A percentile compares a stretch with the other conserved stretches of the same genome.
Evolutionary conservation across 2,797 vertebrate species (phyloP).

Genomic region (Cynopterus sphinx): DNA sequence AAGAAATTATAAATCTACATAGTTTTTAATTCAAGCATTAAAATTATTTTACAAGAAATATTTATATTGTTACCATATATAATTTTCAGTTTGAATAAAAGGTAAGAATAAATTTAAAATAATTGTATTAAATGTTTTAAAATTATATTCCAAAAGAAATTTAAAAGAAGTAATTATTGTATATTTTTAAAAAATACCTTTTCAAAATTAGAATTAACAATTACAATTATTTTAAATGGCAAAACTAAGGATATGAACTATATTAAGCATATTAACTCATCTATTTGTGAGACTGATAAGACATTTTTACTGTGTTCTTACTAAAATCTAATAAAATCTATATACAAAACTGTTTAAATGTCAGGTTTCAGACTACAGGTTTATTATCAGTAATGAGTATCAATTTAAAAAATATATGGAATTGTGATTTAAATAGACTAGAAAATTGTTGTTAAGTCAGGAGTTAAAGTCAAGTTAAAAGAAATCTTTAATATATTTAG

Average conservation of each 20-base stretch:
- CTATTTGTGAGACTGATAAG: neutral
- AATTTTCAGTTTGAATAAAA: neutral
- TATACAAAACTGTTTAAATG: neutral
- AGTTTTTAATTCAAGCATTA: neutral
- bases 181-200: neutral
- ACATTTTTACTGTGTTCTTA: neutral
- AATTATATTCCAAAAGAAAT: neutral
- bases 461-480: neutral
- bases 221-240: neutral
- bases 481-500: neutral
- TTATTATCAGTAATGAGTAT: neutral
- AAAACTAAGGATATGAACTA: neutral
- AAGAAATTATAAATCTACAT: neutral
- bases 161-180: neutral
- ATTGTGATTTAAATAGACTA: neutral
- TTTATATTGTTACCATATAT: neutral
- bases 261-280: neutral
- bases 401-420: neutral
- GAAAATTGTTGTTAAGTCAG: neutral
- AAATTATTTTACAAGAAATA: neutral
- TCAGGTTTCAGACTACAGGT: neutral
- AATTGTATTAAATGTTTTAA: conserved; percentile 21
- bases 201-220: neutral
- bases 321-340: neutral
- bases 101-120: neutral